Conservation (phyloP, 2,113 vertebrate genomes). For the Ctenomys sociabilis region DNA sequence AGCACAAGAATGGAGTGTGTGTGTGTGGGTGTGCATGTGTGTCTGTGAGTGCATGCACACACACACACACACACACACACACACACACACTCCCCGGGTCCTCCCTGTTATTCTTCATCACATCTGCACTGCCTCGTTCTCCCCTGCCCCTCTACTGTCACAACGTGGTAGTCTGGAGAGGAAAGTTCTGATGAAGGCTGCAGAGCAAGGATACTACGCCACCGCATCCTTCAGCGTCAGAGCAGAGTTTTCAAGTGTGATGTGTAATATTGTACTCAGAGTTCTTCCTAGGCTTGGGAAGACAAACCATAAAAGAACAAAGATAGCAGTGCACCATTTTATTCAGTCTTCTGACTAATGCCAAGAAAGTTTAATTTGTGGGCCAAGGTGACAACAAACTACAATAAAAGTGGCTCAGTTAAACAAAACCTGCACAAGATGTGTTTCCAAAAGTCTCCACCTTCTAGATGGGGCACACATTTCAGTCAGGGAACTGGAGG, state of each 20-base stretch:
- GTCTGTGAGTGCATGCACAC: too few relatives aligned
- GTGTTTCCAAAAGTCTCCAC: background rate
- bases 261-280: background rate
- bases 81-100: background rate
- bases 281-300: background rate
- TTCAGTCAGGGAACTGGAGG: background rate
- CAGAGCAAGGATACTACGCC: background rate
- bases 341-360: background rate
- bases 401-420: background rate
- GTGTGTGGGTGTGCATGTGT: rapidly evolving
- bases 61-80: background rate
- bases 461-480: background rate
- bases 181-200: background rate
- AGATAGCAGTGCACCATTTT: background rate
- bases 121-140: background rate
- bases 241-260: background rate
- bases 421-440: background rate
- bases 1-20: background rate
- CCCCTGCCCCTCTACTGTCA: background rate
- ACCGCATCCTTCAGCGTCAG: background rate
- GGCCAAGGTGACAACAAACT: background rate
- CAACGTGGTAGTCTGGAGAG: background rate
- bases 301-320: background rate
- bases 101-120: background rate
- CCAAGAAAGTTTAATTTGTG: background rate